Percentiles rank a stretch among this genome's conserved stretches.
These are phyloP conservation scores for Alloplasta piceator DNA, from an alignment of 2,888 invertebrate genomes.

Conservation along the genomic window DNA sequence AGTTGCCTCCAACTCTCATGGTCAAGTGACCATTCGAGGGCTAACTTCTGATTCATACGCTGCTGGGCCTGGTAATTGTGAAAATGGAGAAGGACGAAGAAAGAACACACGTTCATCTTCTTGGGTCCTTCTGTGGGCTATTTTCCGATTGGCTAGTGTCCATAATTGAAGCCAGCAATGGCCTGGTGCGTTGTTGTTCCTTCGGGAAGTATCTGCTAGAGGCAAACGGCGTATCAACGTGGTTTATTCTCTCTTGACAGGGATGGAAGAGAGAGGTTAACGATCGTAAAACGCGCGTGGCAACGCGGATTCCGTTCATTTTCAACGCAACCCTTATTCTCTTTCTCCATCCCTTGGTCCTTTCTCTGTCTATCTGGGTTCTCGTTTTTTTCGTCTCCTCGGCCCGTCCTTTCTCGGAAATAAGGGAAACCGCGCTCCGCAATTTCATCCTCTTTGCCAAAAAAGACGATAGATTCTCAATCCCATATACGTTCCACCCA, in stretches of 20 bases:
- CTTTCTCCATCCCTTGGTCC: not conserved
- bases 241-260: constrained; percentile 9
- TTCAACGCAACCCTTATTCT: constrained; percentile 22
- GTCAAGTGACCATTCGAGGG: constrained; percentile 36
- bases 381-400: not conserved
- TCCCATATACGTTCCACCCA: constrained; percentile 23
- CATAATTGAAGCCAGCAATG: constrained; percentile 73
- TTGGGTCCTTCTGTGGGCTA: constrained; percentile 67
- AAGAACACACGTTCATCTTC: constrained; percentile 50
- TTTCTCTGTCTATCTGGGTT: not conserved
- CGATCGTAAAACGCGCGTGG: constrained; percentile 68
- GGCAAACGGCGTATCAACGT: constrained; percentile 10
- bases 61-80: too few species aligned
- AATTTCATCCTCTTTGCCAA: constrained; percentile 28
- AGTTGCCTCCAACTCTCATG: constrained; percentile 52
- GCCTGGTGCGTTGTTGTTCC: constrained; percentile 42
- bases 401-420: not conserved
- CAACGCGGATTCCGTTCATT: constrained; percentile 50
- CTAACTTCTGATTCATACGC: not conserved
- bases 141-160: constrained; percentile 79
- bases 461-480: constrained; percentile 57
- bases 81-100: not conserved
- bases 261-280: constrained; percentile 66
- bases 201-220: constrained; percentile 52
- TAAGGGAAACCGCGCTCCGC: constrained; percentile 3